Base-by-base conservation (phyloP, 2,888 invertebrate genomes). In the Cinara cedri region DNA sequence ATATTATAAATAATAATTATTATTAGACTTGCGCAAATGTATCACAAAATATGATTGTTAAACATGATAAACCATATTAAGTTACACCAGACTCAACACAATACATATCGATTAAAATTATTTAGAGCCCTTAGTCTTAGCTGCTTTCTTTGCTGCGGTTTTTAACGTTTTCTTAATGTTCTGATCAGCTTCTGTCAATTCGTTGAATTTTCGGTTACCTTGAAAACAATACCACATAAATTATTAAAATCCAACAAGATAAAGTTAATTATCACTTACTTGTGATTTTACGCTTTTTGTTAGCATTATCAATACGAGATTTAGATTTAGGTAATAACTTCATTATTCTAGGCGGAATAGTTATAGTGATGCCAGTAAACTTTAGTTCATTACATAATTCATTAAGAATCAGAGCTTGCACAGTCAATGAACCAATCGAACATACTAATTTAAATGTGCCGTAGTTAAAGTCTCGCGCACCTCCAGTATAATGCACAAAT, bases 161-260 rank as follows among this genome's bases (percentile, higher is more conserved):
- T 91, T 89, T 82, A 91, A 87, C 82, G 90, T 90, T 86, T 93
- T 93, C 87, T 92, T 92, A 46, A 92, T 93, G 85, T 93, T 94
- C 87, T 96, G 96, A 87, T 96, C 96, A 80, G 95, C 97, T 87
- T 97, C 97, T 0, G 96, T 95, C 82, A 97, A 88, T 85, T 96
- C 95, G 74, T 94, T 95, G 16, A 78, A 78, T 1, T 78, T 78
- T 9, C 90, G 90, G 88, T 91, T 91, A 81, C 87, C 91, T 92
- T 34, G 34, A 87, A 83, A 87, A 86, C 83, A 83, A 84, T 84
- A 85, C 83, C 8, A 14, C 1, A 72, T 34, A 8, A 34, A 54
- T 16, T 21, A 44, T 24, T 24, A 24, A 42, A 24, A 54, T 24
- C 1, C 11, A 54, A 42, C 3, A 14, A 2, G 8, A 24, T 19